Percentiles rank a stretch among this genome's conserved stretches.
Conservation (phyloP, 2,888 invertebrate genomes). For the Dryadula phaetusa region DNA sequence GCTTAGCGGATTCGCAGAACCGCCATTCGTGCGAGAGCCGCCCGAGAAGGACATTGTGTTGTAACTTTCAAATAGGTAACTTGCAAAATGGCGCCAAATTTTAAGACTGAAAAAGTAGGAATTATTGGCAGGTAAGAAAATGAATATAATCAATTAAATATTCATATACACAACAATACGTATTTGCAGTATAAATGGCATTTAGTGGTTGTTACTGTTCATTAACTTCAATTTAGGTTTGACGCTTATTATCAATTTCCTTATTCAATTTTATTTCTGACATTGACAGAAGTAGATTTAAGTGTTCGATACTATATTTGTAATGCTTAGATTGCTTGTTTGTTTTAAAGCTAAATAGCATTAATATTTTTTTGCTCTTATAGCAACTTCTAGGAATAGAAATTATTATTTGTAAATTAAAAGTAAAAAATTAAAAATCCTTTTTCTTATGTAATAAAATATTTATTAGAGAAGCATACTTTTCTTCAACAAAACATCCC, state of each 20-base stretch:
- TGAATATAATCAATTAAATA: not conserved
- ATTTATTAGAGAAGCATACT: too few relatives aligned
- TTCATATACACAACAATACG: not conserved
- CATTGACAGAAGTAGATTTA: too few relatives aligned
- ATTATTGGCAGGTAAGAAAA: constrained; percentile 89
- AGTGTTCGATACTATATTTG: too few relatives aligned
- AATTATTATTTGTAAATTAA: too few relatives aligned
- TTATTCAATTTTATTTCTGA: too few relatives aligned
- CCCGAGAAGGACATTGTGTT: constrained; percentile 39
- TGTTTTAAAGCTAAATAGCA: too few relatives aligned
- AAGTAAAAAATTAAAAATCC: too few relatives aligned
- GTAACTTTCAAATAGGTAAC: constrained; percentile 4
- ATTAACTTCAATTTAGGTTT: not conserved
- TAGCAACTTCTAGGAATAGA: too few relatives aligned
- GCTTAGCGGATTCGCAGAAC: constrained; percentile 23
- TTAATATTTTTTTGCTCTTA: too few relatives aligned
- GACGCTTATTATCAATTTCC: not conserved
- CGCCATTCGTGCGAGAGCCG: constrained; percentile 37
- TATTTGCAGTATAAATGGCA: not conserved
- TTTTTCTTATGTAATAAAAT: too few relatives aligned
- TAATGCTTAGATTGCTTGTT: too few relatives aligned
- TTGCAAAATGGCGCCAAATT: constrained; percentile 60
- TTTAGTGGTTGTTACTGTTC: not conserved
- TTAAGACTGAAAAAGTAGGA: constrained; percentile 87
- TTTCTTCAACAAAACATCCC: not conserved